Evolutionary conservation across 2,888 invertebrate species (phyloP), one percentile per base, ranked within the genome.

Genomic region (Empis livida): DNA sequence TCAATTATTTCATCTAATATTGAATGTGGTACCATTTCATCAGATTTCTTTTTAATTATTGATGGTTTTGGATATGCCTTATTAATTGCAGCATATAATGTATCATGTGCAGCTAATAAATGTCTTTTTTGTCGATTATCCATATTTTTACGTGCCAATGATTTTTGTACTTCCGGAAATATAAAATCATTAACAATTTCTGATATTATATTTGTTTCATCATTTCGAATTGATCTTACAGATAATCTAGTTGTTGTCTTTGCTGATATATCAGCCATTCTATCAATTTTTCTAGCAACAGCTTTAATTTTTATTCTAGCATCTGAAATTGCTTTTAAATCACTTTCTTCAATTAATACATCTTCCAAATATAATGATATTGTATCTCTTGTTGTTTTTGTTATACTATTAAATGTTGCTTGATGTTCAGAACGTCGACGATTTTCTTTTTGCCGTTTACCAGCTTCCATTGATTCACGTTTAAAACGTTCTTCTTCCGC

Each of bases 391-490:
- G 61, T 58, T 1, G 57, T 51, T 13, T 54, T 23, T 38, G 58
- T 53, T 16, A 73, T 73, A 68, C 84, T 80, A 62, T 79, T 80
- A 61, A 87, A 90, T 61, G 90, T 79, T 64, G 88, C 83, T 55
- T 90, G 87, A 54, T 86, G 82, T 59, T 88, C 82, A 9, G 77
- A 63, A 8, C 87, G 71, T 37, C 84, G 70, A 47, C 80, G 73
- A 53, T 83, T 77, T 61, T 91, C 90, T 43, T 77, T 75, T 63
- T 91, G 88, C 16, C 88, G 69, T 43, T 81, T 70, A 1, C 89
- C 88, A 3, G 84, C 82, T 64, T 90, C 90, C 10, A 78, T 80
- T 0, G 89, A 87, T 64, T 91, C 90, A 0, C 85, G 73, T 60
- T 79, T 77, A 53, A 78, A 72, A 52, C 88, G 75, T 57, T 88